phyloP scores from a whole-genome alignment of 2,113 vertebrate species.

The Zosterops borbonicus region DNA sequence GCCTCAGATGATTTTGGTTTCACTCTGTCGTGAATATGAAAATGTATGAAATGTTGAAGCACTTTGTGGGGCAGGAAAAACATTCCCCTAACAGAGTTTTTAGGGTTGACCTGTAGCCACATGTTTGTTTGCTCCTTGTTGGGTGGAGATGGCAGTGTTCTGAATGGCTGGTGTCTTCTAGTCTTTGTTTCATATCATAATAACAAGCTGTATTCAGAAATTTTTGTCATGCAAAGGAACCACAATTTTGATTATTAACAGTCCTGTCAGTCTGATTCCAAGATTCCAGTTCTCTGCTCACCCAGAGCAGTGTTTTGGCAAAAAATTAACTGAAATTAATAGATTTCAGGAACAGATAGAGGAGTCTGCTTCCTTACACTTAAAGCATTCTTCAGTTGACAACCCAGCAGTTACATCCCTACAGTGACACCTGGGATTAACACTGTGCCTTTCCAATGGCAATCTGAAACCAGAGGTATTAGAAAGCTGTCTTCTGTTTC shows the following conservation, averaged over 20 bases:
- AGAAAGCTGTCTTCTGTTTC: background rate
- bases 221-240: background rate
- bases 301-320: background rate
- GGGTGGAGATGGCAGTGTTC: background rate
- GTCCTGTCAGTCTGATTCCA: background rate
- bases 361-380: background rate
- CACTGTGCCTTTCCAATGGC: background rate
- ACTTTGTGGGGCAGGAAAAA: background rate
- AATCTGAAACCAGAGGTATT: background rate
- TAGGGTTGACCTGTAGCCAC: background rate
- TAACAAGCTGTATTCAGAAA: background rate
- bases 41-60: background rate
- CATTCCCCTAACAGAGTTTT: background rate
- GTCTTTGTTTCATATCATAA: background rate
- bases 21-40: background rate
- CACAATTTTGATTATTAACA: constrained; percentile 4
- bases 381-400: background rate
- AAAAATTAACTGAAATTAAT: background rate
- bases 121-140: background rate
- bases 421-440: background rate
- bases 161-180: background rate
- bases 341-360: background rate
- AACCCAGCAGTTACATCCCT: background rate
- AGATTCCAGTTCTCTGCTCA: background rate
- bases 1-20: background rate